These are phyloP conservation scores for Peromyscus aztecus DNA, from an alignment of 2,797 vertebrate species.

Conservation along the genomic window DNA sequence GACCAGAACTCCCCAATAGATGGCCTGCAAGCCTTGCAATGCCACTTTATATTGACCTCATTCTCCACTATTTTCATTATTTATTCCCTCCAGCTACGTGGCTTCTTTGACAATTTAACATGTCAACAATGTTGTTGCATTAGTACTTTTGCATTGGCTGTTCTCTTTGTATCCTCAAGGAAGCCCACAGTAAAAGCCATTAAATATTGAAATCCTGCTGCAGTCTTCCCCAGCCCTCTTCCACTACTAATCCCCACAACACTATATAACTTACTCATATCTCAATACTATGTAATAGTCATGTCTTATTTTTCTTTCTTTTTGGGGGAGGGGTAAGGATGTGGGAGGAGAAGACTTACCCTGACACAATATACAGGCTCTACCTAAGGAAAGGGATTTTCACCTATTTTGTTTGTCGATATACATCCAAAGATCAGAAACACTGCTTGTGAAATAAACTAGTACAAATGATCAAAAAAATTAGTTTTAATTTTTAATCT, in stretches of 20 bases:
- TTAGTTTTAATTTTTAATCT: neutral
- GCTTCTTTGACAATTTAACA: constrained; percentile 17
- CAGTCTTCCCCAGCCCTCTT: neutral
- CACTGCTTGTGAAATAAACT: neutral
- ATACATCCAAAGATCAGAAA: neutral
- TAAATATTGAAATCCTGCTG: constrained; percentile 26
- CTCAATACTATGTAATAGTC: neutral
- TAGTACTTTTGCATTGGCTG: neutral
- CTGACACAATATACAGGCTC: constrained; percentile 27
- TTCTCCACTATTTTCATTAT: constrained; percentile 18
- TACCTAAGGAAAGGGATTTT: neutral
- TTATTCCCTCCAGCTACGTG: neutral
- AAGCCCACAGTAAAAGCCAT: neutral
- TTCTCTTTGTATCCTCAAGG: constrained; percentile 36
- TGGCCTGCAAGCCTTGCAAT: neutral
- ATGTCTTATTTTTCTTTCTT: neutral
- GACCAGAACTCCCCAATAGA: neutral
- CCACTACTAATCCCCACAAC: neutral
- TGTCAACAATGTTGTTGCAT: neutral
- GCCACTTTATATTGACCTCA: constrained; percentile 16
- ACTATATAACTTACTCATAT: neutral
- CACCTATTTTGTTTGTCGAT: constrained; percentile 21
- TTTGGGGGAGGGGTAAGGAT: neutral
- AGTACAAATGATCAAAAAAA: neutral
- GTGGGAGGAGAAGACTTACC: neutral